These are phyloP conservation scores for Herpailurus yagouaroundi DNA, from an alignment of 2,113 vertebrate species.

Conservation along the genomic window DNA sequence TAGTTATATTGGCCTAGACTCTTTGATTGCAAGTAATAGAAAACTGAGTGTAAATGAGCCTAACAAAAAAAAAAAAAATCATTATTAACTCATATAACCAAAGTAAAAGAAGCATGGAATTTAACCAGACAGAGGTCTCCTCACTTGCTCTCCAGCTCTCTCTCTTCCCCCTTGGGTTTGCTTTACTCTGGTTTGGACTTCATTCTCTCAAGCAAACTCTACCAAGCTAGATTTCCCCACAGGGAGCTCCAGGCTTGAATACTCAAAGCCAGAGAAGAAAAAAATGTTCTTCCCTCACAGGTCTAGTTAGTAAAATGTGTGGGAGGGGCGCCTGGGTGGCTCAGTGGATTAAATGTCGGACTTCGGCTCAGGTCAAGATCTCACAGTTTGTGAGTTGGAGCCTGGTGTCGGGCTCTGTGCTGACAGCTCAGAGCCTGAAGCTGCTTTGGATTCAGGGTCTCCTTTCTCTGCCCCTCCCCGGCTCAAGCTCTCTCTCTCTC, in stretches of 20 bases:
- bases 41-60: background rate
- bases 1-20: background rate
- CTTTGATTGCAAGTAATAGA: background rate
- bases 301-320: background rate
- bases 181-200: background rate
- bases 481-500: no score
- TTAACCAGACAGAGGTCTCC: background rate
- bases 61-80: background rate
- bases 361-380: no score
- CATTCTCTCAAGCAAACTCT: background rate
- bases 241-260: background rate
- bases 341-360: no score
- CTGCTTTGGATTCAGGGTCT: no score
- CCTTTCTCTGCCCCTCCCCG: no score
- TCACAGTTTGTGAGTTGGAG: no score
- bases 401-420: no score
- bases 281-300: background rate
- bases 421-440: no score
- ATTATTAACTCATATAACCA: background rate
- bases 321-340: no score
- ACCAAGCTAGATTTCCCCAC: background rate
- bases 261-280: background rate
- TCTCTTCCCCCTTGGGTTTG: background rate
- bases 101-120: background rate
- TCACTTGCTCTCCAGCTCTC: background rate